These are phyloP conservation scores for Nibea coibor DNA, from an alignment of 2,113 vertebrate genomes.

Conservation along the genomic window DNA sequence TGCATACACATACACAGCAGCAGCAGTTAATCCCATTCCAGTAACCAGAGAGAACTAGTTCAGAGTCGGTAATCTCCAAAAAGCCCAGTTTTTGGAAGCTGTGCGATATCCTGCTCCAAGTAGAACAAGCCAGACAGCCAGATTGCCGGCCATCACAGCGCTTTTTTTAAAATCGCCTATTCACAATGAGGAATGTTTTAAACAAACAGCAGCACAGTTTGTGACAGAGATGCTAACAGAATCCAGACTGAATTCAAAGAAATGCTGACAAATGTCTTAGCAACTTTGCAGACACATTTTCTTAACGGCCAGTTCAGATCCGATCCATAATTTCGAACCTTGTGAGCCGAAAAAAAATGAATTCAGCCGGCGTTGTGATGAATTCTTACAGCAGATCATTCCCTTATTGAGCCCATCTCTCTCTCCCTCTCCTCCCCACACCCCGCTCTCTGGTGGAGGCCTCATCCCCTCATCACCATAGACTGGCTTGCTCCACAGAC, in stretches of 20 bases:
- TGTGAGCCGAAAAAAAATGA: background rate
- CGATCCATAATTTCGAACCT: background rate
- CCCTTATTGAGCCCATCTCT: background rate
- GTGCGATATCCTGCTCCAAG: constrained; percentile 74
- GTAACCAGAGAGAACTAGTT: constrained; percentile 83
- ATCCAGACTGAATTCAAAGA: background rate
- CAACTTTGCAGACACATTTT: background rate
- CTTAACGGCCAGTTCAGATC: background rate
- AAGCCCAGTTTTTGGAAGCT: constrained; percentile 80
- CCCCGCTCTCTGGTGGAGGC: constrained; percentile 50
- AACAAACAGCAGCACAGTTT: background rate
- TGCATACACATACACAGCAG: constrained; percentile 11
- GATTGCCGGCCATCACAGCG: constrained; percentile 26
- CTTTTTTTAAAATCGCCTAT: constrained; percentile 19
- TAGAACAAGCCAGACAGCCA: constrained; percentile 54
- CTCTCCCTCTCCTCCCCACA: constrained; percentile 1
- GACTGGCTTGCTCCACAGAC: constrained; percentile 73
- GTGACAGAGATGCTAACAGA: background rate
- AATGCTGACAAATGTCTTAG: background rate
- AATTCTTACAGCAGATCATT: background rate
- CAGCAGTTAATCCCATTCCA: constrained; percentile 82
- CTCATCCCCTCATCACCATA: constrained; percentile 71
- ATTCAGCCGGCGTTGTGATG: background rate
- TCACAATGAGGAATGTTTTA: constrained; percentile 13
- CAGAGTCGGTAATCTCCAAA: constrained; percentile 81